Evolutionary conservation across 2,113 vertebrate species (phyloP).

Genomic region (Corythornis madagascariensis): DNA sequence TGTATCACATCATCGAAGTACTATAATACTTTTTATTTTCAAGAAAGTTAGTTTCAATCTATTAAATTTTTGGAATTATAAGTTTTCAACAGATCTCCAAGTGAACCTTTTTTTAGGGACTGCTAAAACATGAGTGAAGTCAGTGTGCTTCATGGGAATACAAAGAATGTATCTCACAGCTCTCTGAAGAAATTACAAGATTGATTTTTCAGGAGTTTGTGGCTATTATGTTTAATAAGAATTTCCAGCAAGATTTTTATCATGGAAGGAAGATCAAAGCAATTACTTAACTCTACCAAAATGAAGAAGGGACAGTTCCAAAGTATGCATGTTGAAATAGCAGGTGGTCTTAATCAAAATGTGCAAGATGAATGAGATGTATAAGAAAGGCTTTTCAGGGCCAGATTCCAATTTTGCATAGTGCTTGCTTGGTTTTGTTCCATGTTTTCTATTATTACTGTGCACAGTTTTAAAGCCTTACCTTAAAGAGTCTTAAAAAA

Average conservation of each 20-base stretch:
- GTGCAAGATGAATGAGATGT: background rate
- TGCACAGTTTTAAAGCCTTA: background rate
- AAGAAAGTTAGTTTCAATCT: background rate
- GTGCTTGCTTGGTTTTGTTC: conserved; percentile 48
- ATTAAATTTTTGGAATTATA: background rate
- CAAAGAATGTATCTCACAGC: background rate
- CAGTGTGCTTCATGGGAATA: background rate
- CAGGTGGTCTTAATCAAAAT: conserved; percentile 18
- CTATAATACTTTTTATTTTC: background rate
- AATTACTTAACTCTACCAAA: conserved; percentile 21
- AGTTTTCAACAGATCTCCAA: background rate
- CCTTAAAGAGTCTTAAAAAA: background rate
- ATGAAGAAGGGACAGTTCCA: background rate
- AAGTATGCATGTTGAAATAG: background rate
- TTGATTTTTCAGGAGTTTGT: conserved; percentile 22
- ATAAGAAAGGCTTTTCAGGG: conserved; percentile 10
- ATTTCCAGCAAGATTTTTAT: conserved; percentile 16
- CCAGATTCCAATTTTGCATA: conserved; percentile 46
- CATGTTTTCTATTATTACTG: conserved; percentile 22
- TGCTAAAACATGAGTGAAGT: background rate
- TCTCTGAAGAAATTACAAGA: background rate
- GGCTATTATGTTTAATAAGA: background rate
- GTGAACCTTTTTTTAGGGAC: background rate
- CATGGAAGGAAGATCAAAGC: background rate
- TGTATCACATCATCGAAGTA: background rate